Evolutionary conservation across 1,140 invertebrate genomes (phyloP), one percentile per base, ranked within the genome.

Genomic region (Bombus superbus): DNA sequence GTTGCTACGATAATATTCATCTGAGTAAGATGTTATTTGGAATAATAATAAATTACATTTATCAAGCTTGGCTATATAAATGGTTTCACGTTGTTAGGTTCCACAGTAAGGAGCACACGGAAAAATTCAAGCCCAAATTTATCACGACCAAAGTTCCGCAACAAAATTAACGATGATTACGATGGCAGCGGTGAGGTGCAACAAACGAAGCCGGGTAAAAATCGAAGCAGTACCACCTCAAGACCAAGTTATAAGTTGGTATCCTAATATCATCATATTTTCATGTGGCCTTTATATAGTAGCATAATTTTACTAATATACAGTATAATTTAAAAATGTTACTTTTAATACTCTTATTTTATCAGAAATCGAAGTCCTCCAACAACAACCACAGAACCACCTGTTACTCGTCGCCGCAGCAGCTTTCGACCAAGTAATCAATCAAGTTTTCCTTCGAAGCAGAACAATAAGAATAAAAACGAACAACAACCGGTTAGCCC

Each of bases 161-260:
- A 94, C 68, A 95, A 95, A 69, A 93, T 94, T 53, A 74, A 88
- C n/a, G 94, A 95, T n/a, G 94, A 95, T 57, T 66, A 88, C 28
- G 95, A 95, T 1, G 22, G 13, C 35, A 94, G 83, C 40, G 91
- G 79, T 4, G 94, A 95, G 44, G 78, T 89, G n/a, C 92, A 88
- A 62, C 88, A 85, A 44, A 68, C 89, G 32, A 90, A 88, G n/a
- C 81, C 75, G 2, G 88, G 81, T 6, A 95, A 95, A 81, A 94
- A 94, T 89, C 87, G 91, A 40, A 83, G 71, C 25, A 62, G 81
- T 3, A 92, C 91, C 2, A 94, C 92, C 3, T 35, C 91, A 3
- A 92, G 94, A 75, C 93, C 94, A 18, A 91, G 88, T 87, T 95
- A 93, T 79, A 95, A 95, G 95, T 95, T 81, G 88, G 89, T 89